These are phyloP conservation scores for Pipistrellus pipistrellus DNA, from an alignment of 2,797 vertebrate genomes.

Conservation along the genomic window DNA sequence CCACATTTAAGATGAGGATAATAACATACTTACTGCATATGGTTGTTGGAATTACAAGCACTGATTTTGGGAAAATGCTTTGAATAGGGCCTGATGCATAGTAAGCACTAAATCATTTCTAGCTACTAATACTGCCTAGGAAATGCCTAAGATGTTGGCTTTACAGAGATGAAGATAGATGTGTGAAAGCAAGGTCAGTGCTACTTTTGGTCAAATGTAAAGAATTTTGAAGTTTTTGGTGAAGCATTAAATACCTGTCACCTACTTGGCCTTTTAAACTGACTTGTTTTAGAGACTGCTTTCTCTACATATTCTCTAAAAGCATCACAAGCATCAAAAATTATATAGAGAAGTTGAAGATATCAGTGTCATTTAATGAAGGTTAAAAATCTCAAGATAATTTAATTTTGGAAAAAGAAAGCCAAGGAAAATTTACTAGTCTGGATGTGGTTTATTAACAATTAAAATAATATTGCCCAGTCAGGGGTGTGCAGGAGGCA, in stretches of 20 bases:
- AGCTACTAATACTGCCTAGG: conserved; percentile 11
- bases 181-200: background rate
- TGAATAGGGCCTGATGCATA: background rate
- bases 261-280: conserved; percentile 55
- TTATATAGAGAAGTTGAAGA: conserved; percentile 1
- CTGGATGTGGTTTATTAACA: background rate
- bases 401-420: conserved; percentile 31
- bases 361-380: background rate
- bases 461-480: background rate
- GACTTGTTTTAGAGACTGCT: conserved; percentile 57
- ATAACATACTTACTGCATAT: too few species aligned
- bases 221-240: conserved; percentile 55
- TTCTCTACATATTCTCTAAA: conserved; percentile 66
- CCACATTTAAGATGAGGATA: background rate
- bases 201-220: conserved; percentile 57
- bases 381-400: background rate
- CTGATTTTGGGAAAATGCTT: background rate
- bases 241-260: conserved; percentile 39
- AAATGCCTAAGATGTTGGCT: background rate
- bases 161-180: conserved; percentile 36
- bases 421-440: background rate
- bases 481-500: too few species aligned
- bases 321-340: conserved; percentile 25
- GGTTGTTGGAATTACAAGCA: background rate
- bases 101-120: conserved; percentile 25